Percentiles rank a stretch among this genome's conserved stretches.
Conservation (phyloP, 2,113 vertebrate species). For the Scartelaos histophorus region DNA sequence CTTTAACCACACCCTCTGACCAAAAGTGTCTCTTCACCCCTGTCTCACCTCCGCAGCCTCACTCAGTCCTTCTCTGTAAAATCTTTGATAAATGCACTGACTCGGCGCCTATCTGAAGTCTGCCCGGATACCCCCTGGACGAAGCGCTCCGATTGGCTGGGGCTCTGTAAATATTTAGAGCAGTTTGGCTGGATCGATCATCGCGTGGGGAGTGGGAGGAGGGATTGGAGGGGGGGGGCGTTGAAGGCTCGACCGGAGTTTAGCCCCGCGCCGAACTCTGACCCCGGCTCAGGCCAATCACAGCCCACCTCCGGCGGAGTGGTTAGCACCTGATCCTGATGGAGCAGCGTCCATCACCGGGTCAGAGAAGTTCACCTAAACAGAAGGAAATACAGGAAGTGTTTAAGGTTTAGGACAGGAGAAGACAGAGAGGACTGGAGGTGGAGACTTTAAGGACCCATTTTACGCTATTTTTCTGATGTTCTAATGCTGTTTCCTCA, state of each 20-base stretch:
- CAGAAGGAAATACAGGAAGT: background rate
- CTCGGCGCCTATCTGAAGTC: background rate
- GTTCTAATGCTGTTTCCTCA: too few relatives aligned
- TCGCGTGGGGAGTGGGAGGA: conserved; percentile 37
- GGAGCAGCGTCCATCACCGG: background rate
- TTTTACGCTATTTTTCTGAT: background rate
- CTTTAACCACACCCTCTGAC: too few relatives aligned
- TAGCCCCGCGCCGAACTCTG: conserved; percentile 58
- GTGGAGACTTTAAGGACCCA: too few relatives aligned
- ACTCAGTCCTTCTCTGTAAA: background rate
- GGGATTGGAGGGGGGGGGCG: conserved; percentile 52
- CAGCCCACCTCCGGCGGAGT: conserved; percentile 40
- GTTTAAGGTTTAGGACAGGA: background rate
- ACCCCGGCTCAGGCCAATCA: conserved; percentile 64
- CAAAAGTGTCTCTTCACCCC: background rate
- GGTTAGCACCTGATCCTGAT: background rate
- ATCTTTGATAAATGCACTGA: background rate
- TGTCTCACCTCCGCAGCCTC: background rate
- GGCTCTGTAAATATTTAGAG: conserved; percentile 76
- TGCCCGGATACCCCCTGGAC: background rate
- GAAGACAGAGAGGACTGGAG: background rate
- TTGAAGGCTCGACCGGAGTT: conserved; percentile 50
- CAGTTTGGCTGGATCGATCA: conserved; percentile 66
- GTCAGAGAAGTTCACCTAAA: background rate
- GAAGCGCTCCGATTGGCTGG: conserved; percentile 48